Evolutionary conservation across 2,888 invertebrate genomes (phyloP), one percentile per base, ranked within the genome.

Genomic region (Brachycybe producta): DNA sequence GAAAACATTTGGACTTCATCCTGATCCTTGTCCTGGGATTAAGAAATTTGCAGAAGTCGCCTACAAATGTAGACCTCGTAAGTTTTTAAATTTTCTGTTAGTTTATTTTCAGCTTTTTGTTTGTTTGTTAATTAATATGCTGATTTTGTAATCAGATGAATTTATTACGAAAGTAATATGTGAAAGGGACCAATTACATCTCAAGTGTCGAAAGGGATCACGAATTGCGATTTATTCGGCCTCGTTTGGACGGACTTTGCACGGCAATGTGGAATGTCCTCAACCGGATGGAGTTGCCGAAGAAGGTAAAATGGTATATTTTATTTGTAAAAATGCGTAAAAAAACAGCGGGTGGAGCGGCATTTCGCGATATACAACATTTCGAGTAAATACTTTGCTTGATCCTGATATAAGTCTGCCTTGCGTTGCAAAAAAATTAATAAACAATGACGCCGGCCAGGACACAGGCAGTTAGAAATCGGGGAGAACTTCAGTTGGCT

Each of bases 11-110:
- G 84, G 84, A 23, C 80, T 80, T 39, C n/a, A n/a, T n/a, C 46
- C 54, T 2, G 92, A 95, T 72, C 91, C 92, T 0, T 95, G 94
- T 66, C 91, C 91, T 11, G 82, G 83, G 21, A 80, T 85, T 53
- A 75, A 84, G 57, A 91, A 94, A 70, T 92, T 88, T 73, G 84
- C 92, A 58, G 90, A 92, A 73, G 87, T 94, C 57, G 87, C 87
- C 60, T 95, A 90, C 73, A 92, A 92, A 72, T 95, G 95, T 75
- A 79, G 87, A 70, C 95, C 95, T 64, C 86, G 94, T 94, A 75
- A 86, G 65, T 54, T 11, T 42, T 11, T 24, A 42, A 7, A 42
- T 21, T 17, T 19, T 19, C 42, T 19, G 42, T 8, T 23, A 19
- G 21, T 11, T 42, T 41, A 5, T 41, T 46, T 41, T 43, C 13